Percentiles rank a stretch among this genome's conserved stretches.
These are phyloP conservation scores for Cyphomyrus discorhynchus DNA, from an alignment of 2,113 vertebrate genomes.

Conservation along the genomic window DNA sequence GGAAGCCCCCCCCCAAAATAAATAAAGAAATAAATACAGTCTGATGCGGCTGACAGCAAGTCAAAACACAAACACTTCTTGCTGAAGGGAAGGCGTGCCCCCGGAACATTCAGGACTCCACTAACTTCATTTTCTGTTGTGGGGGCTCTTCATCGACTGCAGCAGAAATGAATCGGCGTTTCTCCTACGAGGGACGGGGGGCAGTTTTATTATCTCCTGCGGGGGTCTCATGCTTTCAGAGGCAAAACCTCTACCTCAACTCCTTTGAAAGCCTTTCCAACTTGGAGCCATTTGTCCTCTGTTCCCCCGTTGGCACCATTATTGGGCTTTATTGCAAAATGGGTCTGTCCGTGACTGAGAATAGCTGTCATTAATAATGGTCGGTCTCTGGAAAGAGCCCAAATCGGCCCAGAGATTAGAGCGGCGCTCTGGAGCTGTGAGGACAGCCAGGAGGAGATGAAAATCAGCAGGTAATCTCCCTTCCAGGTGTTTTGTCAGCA, in stretches of 20 bases:
- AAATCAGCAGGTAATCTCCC: constrained; percentile 20
- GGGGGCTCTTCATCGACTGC: neutral
- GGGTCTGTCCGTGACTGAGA: neutral
- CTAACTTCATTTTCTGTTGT: neutral
- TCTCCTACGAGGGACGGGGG: neutral
- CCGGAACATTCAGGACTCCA: neutral
- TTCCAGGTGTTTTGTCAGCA: constrained; percentile 17
- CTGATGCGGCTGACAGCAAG: neutral
- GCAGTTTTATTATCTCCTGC: neutral
- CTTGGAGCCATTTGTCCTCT: neutral
- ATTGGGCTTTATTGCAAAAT: neutral
- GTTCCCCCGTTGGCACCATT: neutral
- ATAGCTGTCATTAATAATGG: neutral
- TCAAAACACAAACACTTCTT: neutral
- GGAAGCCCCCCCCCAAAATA: neutral
- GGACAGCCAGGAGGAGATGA: neutral
- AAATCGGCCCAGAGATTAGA: neutral
- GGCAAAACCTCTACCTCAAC: neutral
- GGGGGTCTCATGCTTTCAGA: neutral
- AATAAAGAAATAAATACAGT: neutral
- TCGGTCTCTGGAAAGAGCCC: constrained; percentile 1
- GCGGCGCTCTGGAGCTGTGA: neutral
- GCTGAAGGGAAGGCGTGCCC: neutral
- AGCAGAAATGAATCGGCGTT: neutral
- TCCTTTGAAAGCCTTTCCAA: neutral